These are phyloP conservation scores for Bovichtus diacanthus DNA, from an alignment of 2,797 vertebrate genomes.

Conservation along the genomic window DNA sequence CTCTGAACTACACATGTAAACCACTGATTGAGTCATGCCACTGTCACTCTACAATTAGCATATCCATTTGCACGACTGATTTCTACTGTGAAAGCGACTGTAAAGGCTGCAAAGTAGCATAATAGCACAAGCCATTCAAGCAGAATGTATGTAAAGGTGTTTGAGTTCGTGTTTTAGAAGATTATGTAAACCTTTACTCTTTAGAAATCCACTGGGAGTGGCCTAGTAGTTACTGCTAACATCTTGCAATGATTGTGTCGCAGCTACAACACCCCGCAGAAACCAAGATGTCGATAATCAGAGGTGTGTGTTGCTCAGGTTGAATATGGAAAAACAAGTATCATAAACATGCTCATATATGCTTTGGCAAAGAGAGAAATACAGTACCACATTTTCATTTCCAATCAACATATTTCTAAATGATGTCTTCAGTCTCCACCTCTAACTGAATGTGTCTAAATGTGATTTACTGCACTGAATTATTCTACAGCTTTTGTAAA, in stretches of 20 bases:
- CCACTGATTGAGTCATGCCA: not conserved
- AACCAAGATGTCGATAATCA: slow-evolving; percentile 11
- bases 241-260: slow-evolving; percentile 49
- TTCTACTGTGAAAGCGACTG: not conserved
- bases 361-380: not conserved
- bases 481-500: not conserved
- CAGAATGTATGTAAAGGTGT: slow-evolving; percentile 16
- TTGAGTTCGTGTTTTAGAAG: slow-evolving; percentile 10
- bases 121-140: not conserved
- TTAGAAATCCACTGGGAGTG: slow-evolving; percentile 22
- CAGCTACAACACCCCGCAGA: slow-evolving; percentile 2
- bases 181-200: not conserved
- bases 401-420: not conserved
- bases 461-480: not conserved
- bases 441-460: not conserved
- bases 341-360: not conserved
- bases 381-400: not conserved
- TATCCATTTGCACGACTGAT: not conserved
- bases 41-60: not conserved
- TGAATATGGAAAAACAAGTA: not conserved
- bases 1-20: not conserved
- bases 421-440: not conserved
- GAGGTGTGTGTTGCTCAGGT: slow-evolving; percentile 8
- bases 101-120: not conserved
- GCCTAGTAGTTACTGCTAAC: slow-evolving; percentile 17